Evolutionary conservation across 2,888 invertebrate genomes (phyloP).

Genomic region (Trissoscelio sp.): DNA sequence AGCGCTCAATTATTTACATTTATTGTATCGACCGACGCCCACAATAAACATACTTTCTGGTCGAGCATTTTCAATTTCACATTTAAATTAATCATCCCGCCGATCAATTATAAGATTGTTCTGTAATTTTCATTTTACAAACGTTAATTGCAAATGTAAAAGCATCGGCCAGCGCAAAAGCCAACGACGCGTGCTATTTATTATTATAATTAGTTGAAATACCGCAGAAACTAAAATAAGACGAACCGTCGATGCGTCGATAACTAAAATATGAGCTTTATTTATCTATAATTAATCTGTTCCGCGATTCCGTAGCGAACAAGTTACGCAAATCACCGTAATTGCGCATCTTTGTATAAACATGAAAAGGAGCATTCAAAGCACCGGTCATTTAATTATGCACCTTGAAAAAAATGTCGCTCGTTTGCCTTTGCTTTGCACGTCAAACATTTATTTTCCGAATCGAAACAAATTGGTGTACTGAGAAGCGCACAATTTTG

Average conservation of each 20-base stretch:
- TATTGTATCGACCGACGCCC: neutral
- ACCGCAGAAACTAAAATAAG: constrained; percentile 42
- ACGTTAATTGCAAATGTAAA: constrained; percentile 40
- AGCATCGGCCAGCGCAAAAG: neutral
- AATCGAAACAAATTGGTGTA: constrained; percentile 28
- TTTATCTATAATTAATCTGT: constrained; percentile 53
- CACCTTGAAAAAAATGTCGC: constrained; percentile 74
- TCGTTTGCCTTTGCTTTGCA: constrained; percentile 68
- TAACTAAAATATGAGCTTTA: constrained; percentile 37
- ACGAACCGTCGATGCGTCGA: constrained; percentile 6
- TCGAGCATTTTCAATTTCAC: constrained; percentile 18
- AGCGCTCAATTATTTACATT: constrained; percentile 36
- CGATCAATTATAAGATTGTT: constrained; percentile 30
- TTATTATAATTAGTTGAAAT: constrained; percentile 53
- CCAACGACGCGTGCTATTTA: constrained; percentile 9
- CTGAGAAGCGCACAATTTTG: neutral
- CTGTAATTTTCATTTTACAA: constrained; percentile 13
- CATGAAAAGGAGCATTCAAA: constrained; percentile 51
- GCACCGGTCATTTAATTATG: constrained; percentile 74
- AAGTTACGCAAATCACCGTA: constrained; percentile 35
- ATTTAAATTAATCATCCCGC: constrained; percentile 25
- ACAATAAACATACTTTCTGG: neutral
- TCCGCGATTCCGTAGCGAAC: constrained; percentile 22
- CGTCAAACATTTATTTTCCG: constrained; percentile 43
- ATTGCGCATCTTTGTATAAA: constrained; percentile 54